phyloP scores from a whole-genome alignment of 2,888 invertebrate genomes.

The Nomada lathburiana region DNA sequence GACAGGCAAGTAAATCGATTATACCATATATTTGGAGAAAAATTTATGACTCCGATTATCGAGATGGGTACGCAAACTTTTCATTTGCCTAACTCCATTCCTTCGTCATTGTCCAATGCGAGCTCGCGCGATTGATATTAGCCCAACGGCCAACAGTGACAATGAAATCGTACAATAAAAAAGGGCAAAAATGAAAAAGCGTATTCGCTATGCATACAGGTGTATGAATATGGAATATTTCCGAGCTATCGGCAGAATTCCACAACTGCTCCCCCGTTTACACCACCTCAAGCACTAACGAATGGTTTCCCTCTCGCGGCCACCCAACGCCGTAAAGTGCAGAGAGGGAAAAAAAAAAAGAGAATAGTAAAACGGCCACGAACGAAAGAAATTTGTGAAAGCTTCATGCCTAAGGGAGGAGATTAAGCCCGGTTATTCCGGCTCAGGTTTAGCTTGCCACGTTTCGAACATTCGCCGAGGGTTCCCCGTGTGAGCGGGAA shows the following conservation, averaged over 20 bases:
- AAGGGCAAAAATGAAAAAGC: no score
- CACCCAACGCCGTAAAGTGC: not conserved
- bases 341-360: not conserved
- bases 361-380: not conserved
- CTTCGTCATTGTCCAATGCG: no score
- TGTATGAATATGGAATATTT: no score
- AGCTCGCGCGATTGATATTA: no score
- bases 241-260: no score
- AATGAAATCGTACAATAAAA: no score
- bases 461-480: conserved; percentile 23
- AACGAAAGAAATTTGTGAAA: conserved; percentile 44
- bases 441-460: conserved; percentile 42
- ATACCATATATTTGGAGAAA: conserved; percentile 15
- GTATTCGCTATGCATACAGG: no score
- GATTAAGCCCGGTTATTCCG: conserved; percentile 45
- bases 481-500: conserved; percentile 20
- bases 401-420: conserved; percentile 39
- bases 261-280: no score
- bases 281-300: no score
- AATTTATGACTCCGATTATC: conserved; percentile 45
- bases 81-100: not conserved
- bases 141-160: no score
- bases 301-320: not conserved
- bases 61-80: conserved; percentile 27
- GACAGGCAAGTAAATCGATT: conserved; percentile 30